Evolutionary conservation across 2,113 vertebrate genomes (phyloP).

Genomic region (Xiphias gladius): DNA sequence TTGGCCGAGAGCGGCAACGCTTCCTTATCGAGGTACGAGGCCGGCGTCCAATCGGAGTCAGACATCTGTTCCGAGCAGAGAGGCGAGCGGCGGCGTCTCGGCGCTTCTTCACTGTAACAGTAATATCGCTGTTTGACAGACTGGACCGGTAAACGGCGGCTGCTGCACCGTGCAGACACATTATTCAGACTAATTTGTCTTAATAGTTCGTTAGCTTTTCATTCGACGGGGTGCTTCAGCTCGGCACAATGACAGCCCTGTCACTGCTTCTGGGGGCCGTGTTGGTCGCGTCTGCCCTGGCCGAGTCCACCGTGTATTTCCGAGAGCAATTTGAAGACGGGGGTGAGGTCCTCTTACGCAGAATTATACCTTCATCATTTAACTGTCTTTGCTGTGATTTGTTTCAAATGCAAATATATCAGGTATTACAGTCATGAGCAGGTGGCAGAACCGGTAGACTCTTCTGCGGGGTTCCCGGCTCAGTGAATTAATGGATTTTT

Average conservation of each 20-base stretch:
- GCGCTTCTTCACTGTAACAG: constrained; percentile 25
- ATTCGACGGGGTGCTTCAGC: not conserved
- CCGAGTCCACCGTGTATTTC: constrained; percentile 84
- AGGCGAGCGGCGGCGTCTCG: constrained; percentile 68
- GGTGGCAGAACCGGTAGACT: not conserved
- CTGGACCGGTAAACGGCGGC: not conserved
- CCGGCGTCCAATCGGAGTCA: constrained; percentile 80
- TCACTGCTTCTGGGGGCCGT: constrained; percentile 79
- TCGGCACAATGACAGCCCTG: constrained; percentile 74
- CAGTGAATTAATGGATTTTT: not conserved
- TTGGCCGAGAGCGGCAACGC: constrained; percentile 57
- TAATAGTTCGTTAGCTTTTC: not conserved
- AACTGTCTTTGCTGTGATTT: not conserved
- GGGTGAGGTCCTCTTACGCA: constrained; percentile 81
- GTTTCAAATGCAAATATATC: accelerated
- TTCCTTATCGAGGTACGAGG: constrained; percentile 53
- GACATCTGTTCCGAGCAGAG: constrained; percentile 87
- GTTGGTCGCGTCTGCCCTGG: constrained; percentile 69
- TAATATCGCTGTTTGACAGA: constrained; percentile 52
- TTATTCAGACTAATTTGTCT: not conserved
- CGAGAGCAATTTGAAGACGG: constrained; percentile 89
- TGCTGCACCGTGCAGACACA: not conserved
- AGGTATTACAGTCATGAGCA: accelerated
- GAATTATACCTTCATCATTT: not conserved
- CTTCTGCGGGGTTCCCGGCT: not conserved